Evolutionary conservation across 2,113 vertebrate genomes (phyloP).

Genomic region (Abramis brama): DNA sequence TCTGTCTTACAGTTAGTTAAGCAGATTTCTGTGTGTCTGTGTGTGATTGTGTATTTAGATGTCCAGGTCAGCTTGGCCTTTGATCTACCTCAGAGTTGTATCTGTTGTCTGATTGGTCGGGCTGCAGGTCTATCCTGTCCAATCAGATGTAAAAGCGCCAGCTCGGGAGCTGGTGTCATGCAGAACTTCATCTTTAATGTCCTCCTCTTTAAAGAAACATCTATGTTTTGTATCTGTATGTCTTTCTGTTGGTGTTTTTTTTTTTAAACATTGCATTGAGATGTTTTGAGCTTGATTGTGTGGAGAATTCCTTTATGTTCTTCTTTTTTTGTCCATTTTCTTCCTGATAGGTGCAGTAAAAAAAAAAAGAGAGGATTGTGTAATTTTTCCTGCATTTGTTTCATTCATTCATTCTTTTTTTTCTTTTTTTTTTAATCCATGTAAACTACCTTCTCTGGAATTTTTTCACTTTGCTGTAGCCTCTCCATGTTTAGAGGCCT

Average conservation of each 20-base stretch:
- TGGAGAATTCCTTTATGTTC: slow-evolving; percentile 31
- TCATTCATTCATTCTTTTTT: background rate
- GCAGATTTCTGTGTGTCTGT: slow-evolving; percentile 73
- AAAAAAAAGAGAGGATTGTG: slow-evolving; percentile 41
- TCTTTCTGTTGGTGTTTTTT: slow-evolving; percentile 43
- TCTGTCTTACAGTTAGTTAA: slow-evolving; percentile 80
- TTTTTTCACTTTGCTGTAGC: slow-evolving; percentile 13
- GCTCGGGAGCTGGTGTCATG: slow-evolving; percentile 93
- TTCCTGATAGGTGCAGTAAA: slow-evolving; percentile 21
- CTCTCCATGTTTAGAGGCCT: slow-evolving; percentile 46
- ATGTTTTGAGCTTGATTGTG: slow-evolving; percentile 54
- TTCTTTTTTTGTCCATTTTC: slow-evolving; percentile 33
- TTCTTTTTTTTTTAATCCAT: background rate
- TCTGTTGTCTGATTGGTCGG: slow-evolving; percentile 89
- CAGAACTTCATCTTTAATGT: slow-evolving; percentile 77
- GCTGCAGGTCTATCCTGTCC: slow-evolving; percentile 86
- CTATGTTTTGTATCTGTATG: slow-evolving; percentile 55
- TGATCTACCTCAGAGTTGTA: slow-evolving; percentile 99
- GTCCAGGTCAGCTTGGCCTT: slow-evolving; percentile 94
- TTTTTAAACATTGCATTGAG: slow-evolving; percentile 58
- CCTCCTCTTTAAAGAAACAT: slow-evolving; percentile 43
- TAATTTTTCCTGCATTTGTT: slow-evolving; percentile 38
- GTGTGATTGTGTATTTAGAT: slow-evolving; percentile 83
- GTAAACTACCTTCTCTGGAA: slow-evolving; percentile 35
- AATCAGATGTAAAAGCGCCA: slow-evolving; percentile 88